A percentile compares a stretch with the other conserved stretches of the same genome.
These are phyloP conservation scores for Tetanocera ferruginea DNA, from an alignment of 2,888 invertebrate species.

Conservation along the genomic window DNA sequence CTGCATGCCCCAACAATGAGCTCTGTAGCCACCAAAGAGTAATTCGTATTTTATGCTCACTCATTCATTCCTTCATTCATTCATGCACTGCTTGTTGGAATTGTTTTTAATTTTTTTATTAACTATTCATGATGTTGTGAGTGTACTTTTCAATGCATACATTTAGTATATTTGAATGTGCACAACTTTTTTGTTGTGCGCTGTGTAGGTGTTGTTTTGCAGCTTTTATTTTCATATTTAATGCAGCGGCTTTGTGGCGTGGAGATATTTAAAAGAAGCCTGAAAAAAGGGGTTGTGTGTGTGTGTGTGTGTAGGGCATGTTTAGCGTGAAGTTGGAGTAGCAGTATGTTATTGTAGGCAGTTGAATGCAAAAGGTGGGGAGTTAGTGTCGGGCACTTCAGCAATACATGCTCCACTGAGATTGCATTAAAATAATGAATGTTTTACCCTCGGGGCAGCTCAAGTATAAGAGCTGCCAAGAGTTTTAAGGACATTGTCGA, in stretches of 20 bases:
- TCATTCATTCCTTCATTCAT: background rate
- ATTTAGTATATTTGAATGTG: background rate
- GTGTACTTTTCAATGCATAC: background rate
- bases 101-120: constrained; percentile 35
- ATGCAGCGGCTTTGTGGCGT: constrained; percentile 16
- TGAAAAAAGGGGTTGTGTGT: background rate
- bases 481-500: background rate
- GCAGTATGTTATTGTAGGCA: background rate
- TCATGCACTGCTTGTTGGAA: background rate
- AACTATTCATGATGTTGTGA: constrained; percentile 34
- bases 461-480: constrained; percentile 8
- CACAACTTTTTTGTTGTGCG: too few species aligned
- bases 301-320: background rate
- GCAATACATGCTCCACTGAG: background rate
- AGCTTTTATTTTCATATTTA: constrained; percentile 13
- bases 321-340: background rate
- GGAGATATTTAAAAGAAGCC: background rate
- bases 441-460: background rate
- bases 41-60: constrained; percentile 18
- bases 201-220: background rate
- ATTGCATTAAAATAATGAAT: constrained; percentile 31
- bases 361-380: too few species aligned
- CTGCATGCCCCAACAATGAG: background rate
- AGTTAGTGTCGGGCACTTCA: too few species aligned
- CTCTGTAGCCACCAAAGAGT: background rate